phyloP scores from a whole-genome alignment of 2,113 vertebrate genomes.

The Bombycilla garrulus region DNA sequence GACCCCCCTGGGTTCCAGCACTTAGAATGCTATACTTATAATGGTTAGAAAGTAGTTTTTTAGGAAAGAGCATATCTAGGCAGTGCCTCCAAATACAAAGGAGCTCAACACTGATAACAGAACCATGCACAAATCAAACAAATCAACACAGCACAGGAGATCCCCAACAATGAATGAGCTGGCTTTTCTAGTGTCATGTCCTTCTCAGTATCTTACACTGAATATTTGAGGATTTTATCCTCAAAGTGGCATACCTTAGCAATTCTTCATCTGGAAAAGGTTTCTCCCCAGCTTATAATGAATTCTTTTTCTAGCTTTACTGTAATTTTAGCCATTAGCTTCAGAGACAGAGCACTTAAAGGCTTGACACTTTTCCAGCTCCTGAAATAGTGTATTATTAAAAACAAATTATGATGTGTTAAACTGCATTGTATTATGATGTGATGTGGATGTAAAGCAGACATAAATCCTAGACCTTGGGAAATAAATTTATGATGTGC shows the following conservation, averaged over 20 bases:
- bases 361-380: background rate
- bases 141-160: background rate
- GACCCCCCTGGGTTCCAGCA: too few relatives aligned
- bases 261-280: background rate
- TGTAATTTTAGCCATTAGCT: background rate
- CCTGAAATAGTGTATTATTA: slow-evolving; percentile 30
- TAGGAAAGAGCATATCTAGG: background rate
- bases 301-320: background rate
- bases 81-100: background rate
- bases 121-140: background rate
- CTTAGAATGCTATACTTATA: background rate
- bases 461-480: slow-evolving; percentile 19
- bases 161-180: background rate
- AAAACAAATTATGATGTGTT: slow-evolving; percentile 1
- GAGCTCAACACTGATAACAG: background rate
- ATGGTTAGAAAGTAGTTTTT: background rate
- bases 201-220: background rate
- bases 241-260: background rate
- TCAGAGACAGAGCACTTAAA: background rate
- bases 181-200: too few relatives aligned
- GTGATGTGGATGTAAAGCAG: slow-evolving; percentile 3
- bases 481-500: background rate
- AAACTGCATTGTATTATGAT: background rate
- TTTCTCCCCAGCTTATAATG: background rate
- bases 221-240: background rate